Base-by-base conservation (phyloP, 2,888 invertebrate species). In the Alentia gelatinosa region DNA sequence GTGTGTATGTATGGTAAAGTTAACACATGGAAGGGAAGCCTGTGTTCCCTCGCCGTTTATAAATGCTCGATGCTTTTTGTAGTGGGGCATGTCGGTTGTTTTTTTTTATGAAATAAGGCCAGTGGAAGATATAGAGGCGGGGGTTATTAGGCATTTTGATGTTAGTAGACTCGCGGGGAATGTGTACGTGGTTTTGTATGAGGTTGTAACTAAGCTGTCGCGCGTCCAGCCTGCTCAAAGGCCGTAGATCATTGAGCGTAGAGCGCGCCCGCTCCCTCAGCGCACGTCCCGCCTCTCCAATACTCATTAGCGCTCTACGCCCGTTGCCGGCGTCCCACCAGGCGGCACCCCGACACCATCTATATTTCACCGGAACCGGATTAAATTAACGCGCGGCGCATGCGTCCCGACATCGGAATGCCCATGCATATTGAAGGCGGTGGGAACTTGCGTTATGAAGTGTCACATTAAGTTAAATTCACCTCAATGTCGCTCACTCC, bases 121-220 rank as follows among this genome's bases (percentile, higher is more conserved):
- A 68, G 68, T 68, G 30, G 30, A 68, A 68, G 68, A 68, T 68
- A 30, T 26, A 83, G 15, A 83, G 39, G 12, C 23, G 33, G 39
- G 83, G 35, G 83, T 83, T 23, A 40, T 39, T 83, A 83, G 23
- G 39, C 83, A 83, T 83, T 83, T 83, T 1, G 37, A 83, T 23
- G 42, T 40, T 83, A 83, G 42, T 37, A 35, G 83, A 19, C 83
- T 40, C 83, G 4, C 3, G 83, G 42, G 83, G n/a, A 39, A 30
- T 7, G 83, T 83, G 42, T 40, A 23, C 19, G 83, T 83, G 37
- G 39, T 83, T 83, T 83, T 26, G 83, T 83, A 83, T 83, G 83
- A 35, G 83, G 83, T 83, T 83, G 39, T 83, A 83, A 40, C 83
- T 83, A 83, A 83, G 83, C 83, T 83, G 83, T 39, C 83, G 37